phyloP scores from a whole-genome alignment of 2,888 invertebrate species.

The Galerucella calmariensis region DNA sequence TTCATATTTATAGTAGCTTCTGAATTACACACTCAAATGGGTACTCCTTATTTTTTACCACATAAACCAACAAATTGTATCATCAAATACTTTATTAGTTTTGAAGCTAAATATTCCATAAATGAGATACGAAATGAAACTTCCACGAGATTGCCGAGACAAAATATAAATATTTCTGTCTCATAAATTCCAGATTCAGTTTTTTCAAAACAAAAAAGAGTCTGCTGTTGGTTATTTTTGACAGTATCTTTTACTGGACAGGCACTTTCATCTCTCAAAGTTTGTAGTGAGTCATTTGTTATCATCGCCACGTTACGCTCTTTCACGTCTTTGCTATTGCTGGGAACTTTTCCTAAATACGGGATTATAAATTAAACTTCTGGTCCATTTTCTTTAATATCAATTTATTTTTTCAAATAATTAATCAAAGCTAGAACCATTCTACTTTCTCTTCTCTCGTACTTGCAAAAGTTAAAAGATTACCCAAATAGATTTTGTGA shows the following conservation, averaged over 20 bases:
- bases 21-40: background rate
- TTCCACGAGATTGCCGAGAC: background rate
- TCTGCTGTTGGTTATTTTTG: conserved; percentile 10
- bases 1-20: background rate
- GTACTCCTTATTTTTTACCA: background rate
- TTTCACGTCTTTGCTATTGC: conserved; percentile 5
- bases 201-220: conserved; percentile 6
- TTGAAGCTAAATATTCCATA: background rate
- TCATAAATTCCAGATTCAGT: conserved; percentile 10
- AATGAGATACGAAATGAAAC: background rate
- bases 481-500: background rate
- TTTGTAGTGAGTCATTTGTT: conserved; percentile 25
- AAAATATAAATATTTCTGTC: background rate
- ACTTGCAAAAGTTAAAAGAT: background rate
- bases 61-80: background rate
- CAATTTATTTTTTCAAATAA: conserved; percentile 23
- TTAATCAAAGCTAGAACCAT: conserved; percentile 21
- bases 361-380: conserved; percentile 26
- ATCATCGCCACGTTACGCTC: conserved; percentile 13
- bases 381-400: conserved; percentile 24
- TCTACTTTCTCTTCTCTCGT: conserved; percentile 8
- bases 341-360: conserved; percentile 19
- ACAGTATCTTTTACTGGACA: conserved; percentile 22
- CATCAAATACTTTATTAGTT: background rate
- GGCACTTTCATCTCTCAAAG: conserved; percentile 21